Conservation (phyloP, 2,113 vertebrate genomes). For the Pedionomus torquatus region DNA sequence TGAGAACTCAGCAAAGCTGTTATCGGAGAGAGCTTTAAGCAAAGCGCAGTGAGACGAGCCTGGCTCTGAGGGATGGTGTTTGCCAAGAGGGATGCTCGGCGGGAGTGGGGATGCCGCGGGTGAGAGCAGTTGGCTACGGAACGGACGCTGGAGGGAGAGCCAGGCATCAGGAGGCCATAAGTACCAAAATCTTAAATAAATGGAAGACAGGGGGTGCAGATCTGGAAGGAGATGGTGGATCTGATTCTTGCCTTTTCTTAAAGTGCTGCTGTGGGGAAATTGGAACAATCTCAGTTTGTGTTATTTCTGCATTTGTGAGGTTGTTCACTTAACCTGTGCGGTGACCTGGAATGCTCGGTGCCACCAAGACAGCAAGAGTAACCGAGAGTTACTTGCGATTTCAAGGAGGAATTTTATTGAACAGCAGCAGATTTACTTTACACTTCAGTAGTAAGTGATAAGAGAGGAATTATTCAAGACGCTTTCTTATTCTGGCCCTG, state of each 20-base stretch:
- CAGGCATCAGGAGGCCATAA: background rate
- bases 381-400: conserved; percentile 49
- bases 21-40: background rate
- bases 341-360: conserved; percentile 72
- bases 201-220: background rate
- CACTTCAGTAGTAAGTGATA: conserved; percentile 43
- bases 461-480: conserved; percentile 42
- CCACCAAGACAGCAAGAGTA: conserved; percentile 57
- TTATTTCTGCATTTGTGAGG: conserved; percentile 74
- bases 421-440: conserved; percentile 61
- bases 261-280: conserved; percentile 52
- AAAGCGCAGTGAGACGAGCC: background rate
- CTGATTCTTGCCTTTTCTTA: conserved; percentile 20
- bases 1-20: background rate
- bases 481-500: conserved; percentile 21
- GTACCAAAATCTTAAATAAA: background rate
- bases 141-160: background rate
- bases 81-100: accelerated
- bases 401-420: conserved; percentile 55
- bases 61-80: background rate
- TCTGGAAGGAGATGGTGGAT: background rate
- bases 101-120: background rate
- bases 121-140: background rate
- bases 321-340: conserved; percentile 77
- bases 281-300: conserved; percentile 61